Base-by-base conservation (phyloP, 2,888 invertebrate species). In the Hyposoter didymator region DNA sequence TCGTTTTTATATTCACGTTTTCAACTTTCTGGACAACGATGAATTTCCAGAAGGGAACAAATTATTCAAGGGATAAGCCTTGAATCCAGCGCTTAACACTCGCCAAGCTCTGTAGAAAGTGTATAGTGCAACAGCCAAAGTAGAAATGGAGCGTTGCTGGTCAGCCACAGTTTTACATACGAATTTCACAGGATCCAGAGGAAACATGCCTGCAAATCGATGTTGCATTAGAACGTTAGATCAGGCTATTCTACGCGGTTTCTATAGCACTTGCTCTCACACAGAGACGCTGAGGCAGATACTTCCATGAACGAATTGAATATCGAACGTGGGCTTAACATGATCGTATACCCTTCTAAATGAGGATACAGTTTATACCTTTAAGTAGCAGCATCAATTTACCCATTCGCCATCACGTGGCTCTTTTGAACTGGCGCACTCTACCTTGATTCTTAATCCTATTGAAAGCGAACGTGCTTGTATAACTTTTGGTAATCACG, bases 391-490 rank as follows among this genome's bases (percentile, higher is more conserved):
- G 35, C 84, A 86, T 87, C 47, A 22, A 59, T 75, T 79, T 67
- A 72, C 49, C 55, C 59, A 28, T 69, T 49, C 76, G 49, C 69
- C 79, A 75, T 75, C 69, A 43, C 62, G 55, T 10, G 49, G 35
- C 32, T 17, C 35, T 62, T 74, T 69, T 62, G n/a, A 72, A 67
- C 19, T 14, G 22, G 8, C 66, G 78, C 78, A 78, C 88, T 90
- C 85, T 88, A 88, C 88, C 89, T 88, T 88, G 89, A 90, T 91
- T 92, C 90, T 91, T 92, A 93, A 93, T 93, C 91, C 90, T 89
- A 89, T 88, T 91, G 90, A 92, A 91, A 92, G 92, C 90, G 88
- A 90, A 88, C 88, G 88, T 89, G 88, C 85, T 32, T 32, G 78
- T 55, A 88, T 87, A 90, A 88, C 88, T 83, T 87, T 73, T 52